Base-by-base conservation (phyloP, 2,888 invertebrate genomes). In the Amblyjoppa proteus region DNA sequence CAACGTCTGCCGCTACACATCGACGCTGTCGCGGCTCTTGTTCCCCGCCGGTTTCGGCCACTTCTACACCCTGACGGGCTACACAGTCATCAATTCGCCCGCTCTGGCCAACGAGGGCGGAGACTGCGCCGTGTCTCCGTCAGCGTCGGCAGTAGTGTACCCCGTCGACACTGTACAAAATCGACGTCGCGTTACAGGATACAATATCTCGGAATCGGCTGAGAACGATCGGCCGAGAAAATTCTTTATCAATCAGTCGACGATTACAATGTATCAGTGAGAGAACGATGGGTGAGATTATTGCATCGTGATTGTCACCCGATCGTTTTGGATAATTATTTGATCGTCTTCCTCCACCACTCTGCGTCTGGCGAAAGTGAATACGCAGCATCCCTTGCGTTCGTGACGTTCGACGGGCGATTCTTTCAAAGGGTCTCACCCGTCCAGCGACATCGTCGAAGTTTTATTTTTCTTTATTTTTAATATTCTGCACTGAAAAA, bases 21-120 rank as follows among this genome's bases (percentile, higher is more conserved):
- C n/a, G 34, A 64, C 68, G 76, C 79, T 73, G 61, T 83, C 83
- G 68, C 49, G 70, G 73, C 56, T 75, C 56, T 71, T 66, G 76
- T 71, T 73, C 66, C 58, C 61, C 56, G 66, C 34, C 76, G 61
- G 78, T 79, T 70, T 79, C 71, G 71, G 76, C 66, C 83, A 41
- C 71, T 83, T 83, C 73, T 38, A 28, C 78, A 20, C 76, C 64
- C 71, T 31, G 51, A 20, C 45, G 45, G 66, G 38, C 69, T 66
- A 51, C 64, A 64, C 45, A 71, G 74, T 81, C 78, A 75, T 13
- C 45, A 49, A 81, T 81, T 81, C 74, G 64, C 49, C 49, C n/a
- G 66, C 64, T 75, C 68, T 64, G 79, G 76, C 71, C 61, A 53
- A 56, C 25, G 77, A 68, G 68, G 77, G 68, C 73, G 53, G 79